phyloP scores from a whole-genome alignment of 37 sponge, comb jelly and placozoan genomes.

The Ianthella basta region DNA sequence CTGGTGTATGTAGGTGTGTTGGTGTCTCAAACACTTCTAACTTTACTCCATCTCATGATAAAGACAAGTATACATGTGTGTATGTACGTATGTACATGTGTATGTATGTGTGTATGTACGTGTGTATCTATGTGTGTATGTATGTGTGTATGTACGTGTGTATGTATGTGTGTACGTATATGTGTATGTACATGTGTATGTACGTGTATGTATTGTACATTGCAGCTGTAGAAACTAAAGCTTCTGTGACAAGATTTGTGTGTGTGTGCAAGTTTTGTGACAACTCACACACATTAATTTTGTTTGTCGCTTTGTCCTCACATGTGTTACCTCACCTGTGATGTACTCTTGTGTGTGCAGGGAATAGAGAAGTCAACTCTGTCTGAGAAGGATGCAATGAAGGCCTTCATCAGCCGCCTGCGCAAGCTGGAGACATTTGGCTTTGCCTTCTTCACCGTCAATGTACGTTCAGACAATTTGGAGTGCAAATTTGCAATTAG shows the following conservation, averaged over 20 bases:
- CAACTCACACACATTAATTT: no score
- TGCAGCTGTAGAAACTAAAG: no score
- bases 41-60: no score
- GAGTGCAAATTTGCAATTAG: no score
- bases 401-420: conserved; percentile 40
- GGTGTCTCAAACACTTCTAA: no score
- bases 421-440: conserved; percentile 56
- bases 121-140: conserved; percentile 7
- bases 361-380: conserved; percentile 2
- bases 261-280: no score
- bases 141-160: neutral
- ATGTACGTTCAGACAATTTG: conserved; percentile 19
- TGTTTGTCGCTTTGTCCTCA: no score
- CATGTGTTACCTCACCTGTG: no score
- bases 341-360: neutral
- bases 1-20: no score
- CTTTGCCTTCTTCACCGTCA: conserved; percentile 32
- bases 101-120: neutral
- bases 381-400: conserved; percentile 27
- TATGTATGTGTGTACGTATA: neutral
- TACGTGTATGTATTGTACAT: neutral
- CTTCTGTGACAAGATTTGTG: no score
- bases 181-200: neutral
- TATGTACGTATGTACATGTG: neutral
- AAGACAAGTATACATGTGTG: no score